These are phyloP conservation scores for Brachypteracias leptosomus DNA, from an alignment of 2,113 vertebrate species.

Conservation along the genomic window DNA sequence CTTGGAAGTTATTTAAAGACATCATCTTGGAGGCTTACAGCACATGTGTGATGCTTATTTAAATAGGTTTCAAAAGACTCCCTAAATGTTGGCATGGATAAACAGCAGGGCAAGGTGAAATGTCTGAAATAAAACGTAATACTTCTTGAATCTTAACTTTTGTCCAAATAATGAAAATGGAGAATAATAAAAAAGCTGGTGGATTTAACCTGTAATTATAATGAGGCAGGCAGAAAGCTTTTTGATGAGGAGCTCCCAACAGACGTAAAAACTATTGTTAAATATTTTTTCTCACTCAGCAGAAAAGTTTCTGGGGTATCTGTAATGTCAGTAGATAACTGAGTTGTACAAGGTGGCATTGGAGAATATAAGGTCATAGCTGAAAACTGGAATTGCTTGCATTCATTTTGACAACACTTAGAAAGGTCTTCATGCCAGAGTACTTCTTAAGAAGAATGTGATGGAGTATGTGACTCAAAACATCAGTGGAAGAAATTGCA, in stretches of 20 bases:
- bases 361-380: not conserved
- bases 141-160: not conserved
- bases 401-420: not conserved
- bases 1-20: not conserved
- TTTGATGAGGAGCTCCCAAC: not conserved
- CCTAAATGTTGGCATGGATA: not conserved
- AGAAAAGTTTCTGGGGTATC: not conserved
- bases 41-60: not conserved
- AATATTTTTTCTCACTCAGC: not conserved
- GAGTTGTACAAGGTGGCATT: not conserved
- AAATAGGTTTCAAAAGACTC: not conserved
- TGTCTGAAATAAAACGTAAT: not conserved
- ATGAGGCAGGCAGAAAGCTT: not conserved
- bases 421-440: not conserved
- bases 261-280: not conserved
- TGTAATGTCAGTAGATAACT: not conserved
- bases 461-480: not conserved
- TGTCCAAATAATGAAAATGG: not conserved
- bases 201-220: not conserved
- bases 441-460: not conserved
- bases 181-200: not conserved
- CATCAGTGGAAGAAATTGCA: not conserved
- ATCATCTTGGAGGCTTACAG: not conserved
- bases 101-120: not conserved
- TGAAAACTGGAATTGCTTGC: not conserved